Conservation (phyloP, 2,888 invertebrate species). For the Chymomyza amoena region DNA sequence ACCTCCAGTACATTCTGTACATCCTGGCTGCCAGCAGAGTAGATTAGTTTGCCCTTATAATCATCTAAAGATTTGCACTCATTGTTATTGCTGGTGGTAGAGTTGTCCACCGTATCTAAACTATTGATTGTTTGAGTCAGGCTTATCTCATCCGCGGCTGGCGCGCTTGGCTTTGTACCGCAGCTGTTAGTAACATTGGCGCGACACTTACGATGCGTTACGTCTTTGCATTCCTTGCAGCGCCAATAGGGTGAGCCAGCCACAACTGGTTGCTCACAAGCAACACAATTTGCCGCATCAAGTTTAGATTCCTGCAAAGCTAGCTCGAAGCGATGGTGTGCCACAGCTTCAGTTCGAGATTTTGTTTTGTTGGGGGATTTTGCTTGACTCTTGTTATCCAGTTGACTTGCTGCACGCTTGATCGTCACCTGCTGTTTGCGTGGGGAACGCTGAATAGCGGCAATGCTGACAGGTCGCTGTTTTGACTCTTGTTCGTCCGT, state of each 20-base stretch:
- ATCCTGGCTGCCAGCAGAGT: constrained; percentile 28
- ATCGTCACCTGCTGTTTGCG: constrained; percentile 32
- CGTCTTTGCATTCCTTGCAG: constrained; percentile 76
- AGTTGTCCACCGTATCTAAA: constrained; percentile 47
- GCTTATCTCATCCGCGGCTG: constrained; percentile 20
- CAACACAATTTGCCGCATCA: constrained; percentile 56
- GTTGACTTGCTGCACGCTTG: constrained; percentile 49
- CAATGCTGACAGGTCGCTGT: constrained; percentile 48
- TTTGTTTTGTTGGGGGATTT: constrained; percentile 33
- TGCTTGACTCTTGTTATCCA: constrained; percentile 15
- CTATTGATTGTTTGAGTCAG: constrained; percentile 20
- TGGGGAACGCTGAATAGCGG: constrained; percentile 44
- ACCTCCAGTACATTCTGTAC: constrained; percentile 59
- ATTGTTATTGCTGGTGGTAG: constrained; percentile 33
- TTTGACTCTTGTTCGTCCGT: constrained; percentile 28
- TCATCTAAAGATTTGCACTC: constrained; percentile 32
- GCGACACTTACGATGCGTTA: constrained; percentile 77
- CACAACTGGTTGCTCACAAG: constrained; percentile 68
- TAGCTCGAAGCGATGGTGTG: constrained; percentile 77
- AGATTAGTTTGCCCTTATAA: constrained; percentile 60
- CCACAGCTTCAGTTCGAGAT: constrained; percentile 26
- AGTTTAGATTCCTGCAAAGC: constrained; percentile 67
- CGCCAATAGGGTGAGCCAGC: constrained; percentile 76
- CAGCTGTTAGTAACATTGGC: constrained; percentile 69
- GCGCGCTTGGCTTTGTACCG: constrained; percentile 25